Conservation (phyloP, 2,888 invertebrate species). For the Leuctra nigra region DNA sequence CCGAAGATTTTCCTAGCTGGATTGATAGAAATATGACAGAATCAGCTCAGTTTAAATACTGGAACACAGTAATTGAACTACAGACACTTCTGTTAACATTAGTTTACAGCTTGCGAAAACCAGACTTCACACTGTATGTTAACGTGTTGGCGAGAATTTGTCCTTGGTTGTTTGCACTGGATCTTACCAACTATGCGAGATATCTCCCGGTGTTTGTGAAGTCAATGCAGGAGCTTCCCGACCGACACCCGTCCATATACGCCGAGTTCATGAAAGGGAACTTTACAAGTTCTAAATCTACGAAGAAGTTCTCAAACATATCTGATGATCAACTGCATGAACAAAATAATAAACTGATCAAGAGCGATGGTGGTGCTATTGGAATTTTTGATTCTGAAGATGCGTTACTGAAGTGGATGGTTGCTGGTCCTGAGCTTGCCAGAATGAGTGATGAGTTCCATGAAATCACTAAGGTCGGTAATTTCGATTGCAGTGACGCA, state of each 20-base stretch:
- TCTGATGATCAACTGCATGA: conserved; percentile 16
- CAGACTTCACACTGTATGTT: conserved; percentile 15
- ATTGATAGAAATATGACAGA: not conserved
- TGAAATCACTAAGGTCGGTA: not conserved
- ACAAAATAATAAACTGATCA: not conserved
- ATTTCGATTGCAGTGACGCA: not conserved
- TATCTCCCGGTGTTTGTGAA: conserved; percentile 17
- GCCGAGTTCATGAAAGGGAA: conserved; percentile 10
- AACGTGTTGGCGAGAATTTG: conserved; percentile 15
- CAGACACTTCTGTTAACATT: not conserved
- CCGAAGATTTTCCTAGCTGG: not conserved
- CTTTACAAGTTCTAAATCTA: conserved; percentile 4
- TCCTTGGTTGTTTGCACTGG: conserved; percentile 16
- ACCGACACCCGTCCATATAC: not conserved
- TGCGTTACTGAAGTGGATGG: conserved; percentile 4
- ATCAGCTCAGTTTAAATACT: not conserved
- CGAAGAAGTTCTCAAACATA: not conserved
- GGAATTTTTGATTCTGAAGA: not conserved
- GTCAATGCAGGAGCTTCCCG: not conserved
- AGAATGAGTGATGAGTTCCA: conserved; percentile 8
- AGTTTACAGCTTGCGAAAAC: not conserved
- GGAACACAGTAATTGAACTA: not conserved
- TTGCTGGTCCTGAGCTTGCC: conserved; percentile 13
- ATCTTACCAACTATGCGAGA: conserved; percentile 20
- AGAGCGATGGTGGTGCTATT: not conserved